Conservation (phyloP, 2,888 invertebrate species). For the Tipula vernalis region DNA sequence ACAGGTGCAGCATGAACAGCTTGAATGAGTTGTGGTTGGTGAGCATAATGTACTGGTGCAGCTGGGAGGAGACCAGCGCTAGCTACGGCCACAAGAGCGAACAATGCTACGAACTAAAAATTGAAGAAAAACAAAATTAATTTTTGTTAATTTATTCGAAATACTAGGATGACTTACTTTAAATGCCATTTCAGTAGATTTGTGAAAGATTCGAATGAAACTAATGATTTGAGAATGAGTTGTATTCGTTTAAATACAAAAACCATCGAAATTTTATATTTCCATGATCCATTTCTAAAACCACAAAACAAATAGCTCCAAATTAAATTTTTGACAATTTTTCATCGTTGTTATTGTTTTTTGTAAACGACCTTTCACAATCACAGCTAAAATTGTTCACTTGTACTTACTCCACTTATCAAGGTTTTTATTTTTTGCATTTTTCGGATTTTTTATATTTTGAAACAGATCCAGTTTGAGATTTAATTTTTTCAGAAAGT, state of each 20-base stretch:
- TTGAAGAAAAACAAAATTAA: not conserved
- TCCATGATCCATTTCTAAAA: not conserved
- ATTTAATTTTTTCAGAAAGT: not conserved
- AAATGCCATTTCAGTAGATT: not conserved
- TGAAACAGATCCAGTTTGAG: not conserved
- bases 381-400: not conserved
- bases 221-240: not conserved
- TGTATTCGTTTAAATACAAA: not conserved
- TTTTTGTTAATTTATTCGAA: not conserved
- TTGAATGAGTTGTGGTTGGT: not conserved
- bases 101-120: slow-evolving; percentile 25
- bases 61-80: slow-evolving; percentile 21
- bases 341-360: not conserved
- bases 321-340: not conserved
- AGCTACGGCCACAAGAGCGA: slow-evolving; percentile 25
- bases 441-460: not conserved
- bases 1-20: slow-evolving; percentile 14
- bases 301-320: not conserved
- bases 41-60: not conserved
- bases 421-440: not conserved
- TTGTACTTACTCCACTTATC: not conserved
- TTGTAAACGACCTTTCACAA: not conserved
- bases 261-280: not conserved
- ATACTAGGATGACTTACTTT: not conserved
- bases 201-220: not conserved